Evolutionary conservation across 2,113 vertebrate species (phyloP).

Genomic region (Crypturellus undulatus): DNA sequence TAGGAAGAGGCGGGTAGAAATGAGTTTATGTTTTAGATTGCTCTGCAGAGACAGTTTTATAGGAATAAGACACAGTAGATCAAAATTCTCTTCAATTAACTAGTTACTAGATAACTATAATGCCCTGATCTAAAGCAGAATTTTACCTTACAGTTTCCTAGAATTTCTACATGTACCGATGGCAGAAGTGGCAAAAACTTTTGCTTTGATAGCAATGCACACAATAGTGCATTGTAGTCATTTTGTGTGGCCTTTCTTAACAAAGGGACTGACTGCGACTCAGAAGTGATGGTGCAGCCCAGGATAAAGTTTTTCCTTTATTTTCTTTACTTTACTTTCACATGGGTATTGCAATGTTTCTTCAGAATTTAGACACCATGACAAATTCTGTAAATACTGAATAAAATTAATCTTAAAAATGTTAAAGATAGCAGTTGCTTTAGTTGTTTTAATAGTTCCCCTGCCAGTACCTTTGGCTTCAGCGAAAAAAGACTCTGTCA

Average conservation of each 20-base stretch:
- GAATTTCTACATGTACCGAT: not conserved
- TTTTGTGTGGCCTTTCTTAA: not conserved
- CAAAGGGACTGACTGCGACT: not conserved
- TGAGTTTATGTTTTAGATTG: not conserved
- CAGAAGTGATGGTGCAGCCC: not conserved
- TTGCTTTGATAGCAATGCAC: not conserved
- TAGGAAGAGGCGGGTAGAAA: not conserved
- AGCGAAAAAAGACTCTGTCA: not conserved
- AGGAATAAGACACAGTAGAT: not conserved
- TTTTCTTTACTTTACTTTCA: not conserved
- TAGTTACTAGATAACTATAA: not conserved
- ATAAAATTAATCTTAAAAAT: not conserved
- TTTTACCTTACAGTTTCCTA: not conserved
- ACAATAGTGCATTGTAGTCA: rapidly evolving
- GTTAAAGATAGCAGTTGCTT: not conserved
- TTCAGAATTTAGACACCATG: not conserved
- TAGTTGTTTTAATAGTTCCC: not conserved
- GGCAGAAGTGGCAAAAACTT: not conserved
- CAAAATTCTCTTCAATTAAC: not conserved
- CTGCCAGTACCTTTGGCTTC: not conserved
- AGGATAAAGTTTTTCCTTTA: not conserved
- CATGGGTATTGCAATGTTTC: not conserved
- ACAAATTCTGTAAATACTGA: not conserved
- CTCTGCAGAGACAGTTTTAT: not conserved
- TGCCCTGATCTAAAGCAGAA: not conserved